Percentiles rank a stretch among this genome's conserved stretches.
Conservation (phyloP, 1,140 invertebrate genomes). For the Lepidostoma basale region DNA sequence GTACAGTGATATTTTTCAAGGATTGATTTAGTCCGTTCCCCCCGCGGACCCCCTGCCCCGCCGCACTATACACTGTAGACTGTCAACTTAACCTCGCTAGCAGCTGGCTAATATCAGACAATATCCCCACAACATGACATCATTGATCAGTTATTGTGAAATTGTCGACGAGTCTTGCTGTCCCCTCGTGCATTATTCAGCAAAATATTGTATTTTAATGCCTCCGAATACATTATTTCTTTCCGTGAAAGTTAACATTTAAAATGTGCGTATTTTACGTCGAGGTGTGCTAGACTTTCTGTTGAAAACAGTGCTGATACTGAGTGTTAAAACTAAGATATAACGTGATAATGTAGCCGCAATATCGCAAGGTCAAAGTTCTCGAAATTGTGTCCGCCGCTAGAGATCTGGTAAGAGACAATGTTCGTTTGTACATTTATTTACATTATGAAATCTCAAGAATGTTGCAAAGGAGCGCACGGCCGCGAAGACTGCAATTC, state of each 20-base stretch:
- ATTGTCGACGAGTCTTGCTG: background rate
- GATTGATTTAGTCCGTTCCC: slow-evolving; percentile 24
- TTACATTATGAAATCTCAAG: background rate
- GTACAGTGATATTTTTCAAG: background rate
- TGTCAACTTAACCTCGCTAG: background rate
- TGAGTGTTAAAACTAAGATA: too few relatives aligned
- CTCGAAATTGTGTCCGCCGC: background rate
- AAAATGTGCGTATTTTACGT: too few relatives aligned
- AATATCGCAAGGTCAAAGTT: slow-evolving; percentile 2
- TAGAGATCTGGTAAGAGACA: slow-evolving; percentile 17
- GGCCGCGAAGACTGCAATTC: background rate
- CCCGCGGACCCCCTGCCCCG: background rate
- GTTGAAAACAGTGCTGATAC: too few relatives aligned
- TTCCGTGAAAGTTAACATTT: too few relatives aligned
- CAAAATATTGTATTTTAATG: background rate
- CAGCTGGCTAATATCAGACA: background rate
- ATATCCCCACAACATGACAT: background rate
- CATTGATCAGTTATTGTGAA: background rate
- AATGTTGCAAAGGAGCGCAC: background rate
- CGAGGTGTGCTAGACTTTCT: too few relatives aligned
- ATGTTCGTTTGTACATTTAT: too few relatives aligned
- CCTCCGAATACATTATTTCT: too few relatives aligned
- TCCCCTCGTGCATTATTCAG: background rate
- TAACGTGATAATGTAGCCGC: slow-evolving; percentile 4
- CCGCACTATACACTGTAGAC: background rate